phyloP scores from a whole-genome alignment of 1,140 invertebrate genomes.

The Pomacea maculata region DNA sequence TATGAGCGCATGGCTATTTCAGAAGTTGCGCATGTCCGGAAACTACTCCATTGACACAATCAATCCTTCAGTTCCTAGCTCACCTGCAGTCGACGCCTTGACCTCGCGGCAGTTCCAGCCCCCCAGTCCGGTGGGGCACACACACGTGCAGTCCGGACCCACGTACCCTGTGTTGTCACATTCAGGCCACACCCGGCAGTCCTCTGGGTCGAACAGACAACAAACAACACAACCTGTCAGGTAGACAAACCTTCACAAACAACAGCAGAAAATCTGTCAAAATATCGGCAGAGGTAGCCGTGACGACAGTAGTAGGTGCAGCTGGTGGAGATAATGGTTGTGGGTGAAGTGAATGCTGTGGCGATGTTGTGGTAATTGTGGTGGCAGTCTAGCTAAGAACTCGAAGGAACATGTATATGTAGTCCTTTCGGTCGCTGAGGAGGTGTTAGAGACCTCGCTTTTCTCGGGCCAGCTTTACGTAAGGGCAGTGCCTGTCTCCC shows the following conservation, averaged over 20 bases:
- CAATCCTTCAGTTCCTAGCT: background rate
- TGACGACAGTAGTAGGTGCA: background rate
- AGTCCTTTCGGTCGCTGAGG: no score
- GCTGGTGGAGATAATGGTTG: no score
- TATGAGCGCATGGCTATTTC: no score
- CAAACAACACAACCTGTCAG: background rate
- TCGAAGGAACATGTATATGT: no score
- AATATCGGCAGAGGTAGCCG: background rate
- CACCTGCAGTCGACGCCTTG: constrained; percentile 26
- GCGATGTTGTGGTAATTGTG: no score
- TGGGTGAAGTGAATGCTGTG: no score
- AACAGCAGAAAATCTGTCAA: background rate
- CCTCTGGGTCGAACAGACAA: constrained; percentile 10
- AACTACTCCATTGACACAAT: no score
- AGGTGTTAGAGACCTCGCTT: no score
- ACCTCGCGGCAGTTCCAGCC: constrained; percentile 36
- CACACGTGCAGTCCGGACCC: constrained; percentile 37
- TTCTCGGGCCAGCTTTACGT: no score
- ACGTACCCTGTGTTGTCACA: constrained; percentile 40
- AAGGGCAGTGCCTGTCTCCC: no score
- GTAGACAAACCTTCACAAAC: background rate
- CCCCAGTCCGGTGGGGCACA: constrained; percentile 33
- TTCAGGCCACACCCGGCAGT: constrained; percentile 10
- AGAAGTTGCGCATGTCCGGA: no score
- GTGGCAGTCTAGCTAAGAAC: no score